Conservation (phyloP, 2,797 vertebrate species). For the Chiloscyllium punctatum region DNA sequence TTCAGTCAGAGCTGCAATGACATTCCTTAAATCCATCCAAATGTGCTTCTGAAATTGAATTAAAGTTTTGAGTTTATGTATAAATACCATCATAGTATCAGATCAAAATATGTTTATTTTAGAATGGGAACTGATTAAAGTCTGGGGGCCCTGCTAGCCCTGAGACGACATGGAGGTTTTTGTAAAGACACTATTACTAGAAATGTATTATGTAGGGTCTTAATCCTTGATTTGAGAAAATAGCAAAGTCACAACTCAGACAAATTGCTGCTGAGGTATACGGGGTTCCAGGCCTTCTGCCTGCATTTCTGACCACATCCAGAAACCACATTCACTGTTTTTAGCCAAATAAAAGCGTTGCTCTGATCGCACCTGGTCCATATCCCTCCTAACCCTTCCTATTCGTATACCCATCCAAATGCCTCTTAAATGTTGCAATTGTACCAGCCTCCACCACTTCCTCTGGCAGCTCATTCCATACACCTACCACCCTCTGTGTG, state of each 20-base stretch:
- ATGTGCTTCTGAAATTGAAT: neutral
- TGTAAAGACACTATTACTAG: neutral
- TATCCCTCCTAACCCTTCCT: too few species aligned
- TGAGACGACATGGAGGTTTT: neutral
- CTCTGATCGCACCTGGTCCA: too few species aligned
- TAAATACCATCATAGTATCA: neutral
- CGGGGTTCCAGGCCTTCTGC: neutral
- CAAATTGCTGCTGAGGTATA: neutral
- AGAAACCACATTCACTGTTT: neutral
- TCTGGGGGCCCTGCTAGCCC: neutral
- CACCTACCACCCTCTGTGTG: too few species aligned
- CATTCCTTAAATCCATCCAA: neutral
- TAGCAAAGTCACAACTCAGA: neutral
- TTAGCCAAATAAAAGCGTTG: neutral
- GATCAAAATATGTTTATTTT: neutral
- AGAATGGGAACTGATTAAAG: neutral
- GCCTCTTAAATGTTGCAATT: too few species aligned
- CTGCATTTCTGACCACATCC: neutral
- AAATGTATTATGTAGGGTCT: neutral
- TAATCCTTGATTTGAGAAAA: neutral
- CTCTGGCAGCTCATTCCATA: too few species aligned
- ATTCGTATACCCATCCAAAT: too few species aligned
- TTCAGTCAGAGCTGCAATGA: neutral
- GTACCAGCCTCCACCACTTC: too few species aligned
- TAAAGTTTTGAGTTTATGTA: neutral